phyloP scores from a whole-genome alignment of 2,888 invertebrate genomes.

The Phaonia tiefii region DNA sequence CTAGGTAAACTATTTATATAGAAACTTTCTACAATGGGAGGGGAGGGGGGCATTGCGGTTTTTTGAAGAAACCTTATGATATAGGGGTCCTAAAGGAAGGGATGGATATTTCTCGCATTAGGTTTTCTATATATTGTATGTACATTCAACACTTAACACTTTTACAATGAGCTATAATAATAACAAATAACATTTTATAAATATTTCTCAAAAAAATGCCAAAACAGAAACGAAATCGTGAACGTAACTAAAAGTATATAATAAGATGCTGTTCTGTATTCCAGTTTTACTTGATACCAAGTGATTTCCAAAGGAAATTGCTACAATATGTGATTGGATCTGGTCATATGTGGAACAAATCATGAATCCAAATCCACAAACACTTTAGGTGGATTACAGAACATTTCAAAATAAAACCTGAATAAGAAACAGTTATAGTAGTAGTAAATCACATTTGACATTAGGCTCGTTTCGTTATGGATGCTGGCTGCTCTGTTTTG shows the following conservation, averaged over 20 bases:
- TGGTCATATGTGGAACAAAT: no score
- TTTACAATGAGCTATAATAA: slow-evolving; percentile 50
- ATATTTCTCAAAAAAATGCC: slow-evolving; percentile 14
- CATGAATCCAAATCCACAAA: no score
- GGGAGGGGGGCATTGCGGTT: neutral
- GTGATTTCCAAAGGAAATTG: no score
- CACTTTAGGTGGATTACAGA: no score
- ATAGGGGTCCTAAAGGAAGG: slow-evolving; percentile 5
- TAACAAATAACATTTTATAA: slow-evolving; percentile 53
- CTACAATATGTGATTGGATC: no score
- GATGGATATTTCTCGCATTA: neutral
- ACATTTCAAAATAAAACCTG: no score
- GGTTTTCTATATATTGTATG: slow-evolving; percentile 9
- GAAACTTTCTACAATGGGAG: slow-evolving; percentile 31
- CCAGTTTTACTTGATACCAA: no score
- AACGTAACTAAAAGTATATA: no score
- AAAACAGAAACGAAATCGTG: slow-evolving; percentile 5
- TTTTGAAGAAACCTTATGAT: neutral
- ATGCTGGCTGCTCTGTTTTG: slow-evolving; percentile 12
- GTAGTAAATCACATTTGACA: slow-evolving; percentile 26
- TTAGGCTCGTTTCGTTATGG: slow-evolving; percentile 25
- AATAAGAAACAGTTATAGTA: slow-evolving; percentile 1
- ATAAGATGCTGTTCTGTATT: no score
- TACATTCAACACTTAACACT: slow-evolving; percentile 56
- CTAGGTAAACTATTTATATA: neutral